Evolutionary conservation across 37 sponge, comb jelly and placozoan genomes (phyloP), one percentile per base, ranked within the genome.

Genomic region (Ianthella basta): DNA sequence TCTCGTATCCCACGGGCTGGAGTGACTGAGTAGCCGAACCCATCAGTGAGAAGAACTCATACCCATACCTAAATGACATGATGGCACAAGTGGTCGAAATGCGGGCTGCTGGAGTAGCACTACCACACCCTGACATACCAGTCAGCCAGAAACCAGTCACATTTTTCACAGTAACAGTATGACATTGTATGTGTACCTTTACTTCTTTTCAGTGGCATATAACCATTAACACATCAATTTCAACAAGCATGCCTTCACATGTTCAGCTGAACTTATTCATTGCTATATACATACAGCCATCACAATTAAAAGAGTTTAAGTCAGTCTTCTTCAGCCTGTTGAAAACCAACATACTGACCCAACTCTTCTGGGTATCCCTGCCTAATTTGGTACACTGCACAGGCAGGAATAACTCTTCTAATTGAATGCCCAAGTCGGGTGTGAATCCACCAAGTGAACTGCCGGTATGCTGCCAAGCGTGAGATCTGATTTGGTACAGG

Each of bases 391-490:
- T 25, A 24, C 27, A 66, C 68, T 66, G 27, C 68, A 66, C 68
- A 66, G 14, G 68, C 68, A 25, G 68, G 68, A 23, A 66, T 66
- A 27, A 66, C 68, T 23, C 68, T 66, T 23, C 68, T 66, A 23
- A 66, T n/a, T 24, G 68, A 16, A 13, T n/a, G 15, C 23, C 68
- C 68, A 15, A 66, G 68, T 23, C 29, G 23, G 23, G 25, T 66
- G 27, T 66, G 68, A n/a, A 66, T n/a, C 68, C 68, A 66, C 68
- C 68, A 66, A 13, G 68, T 66, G 68, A 66, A 66, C 68, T 66
- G 68, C 23, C 68, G 15, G 29, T 66, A 66, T 16, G 68, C 68
- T 25, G 68, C 68, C 13, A 25, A 27, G 15, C 68, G 19, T 12
- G 23, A 66, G 13, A 27, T 66, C 68, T n/a, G 15, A 15, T 16